Conservation (phyloP, 2,113 vertebrate species). For the Tachuris rubrigastra region DNA sequence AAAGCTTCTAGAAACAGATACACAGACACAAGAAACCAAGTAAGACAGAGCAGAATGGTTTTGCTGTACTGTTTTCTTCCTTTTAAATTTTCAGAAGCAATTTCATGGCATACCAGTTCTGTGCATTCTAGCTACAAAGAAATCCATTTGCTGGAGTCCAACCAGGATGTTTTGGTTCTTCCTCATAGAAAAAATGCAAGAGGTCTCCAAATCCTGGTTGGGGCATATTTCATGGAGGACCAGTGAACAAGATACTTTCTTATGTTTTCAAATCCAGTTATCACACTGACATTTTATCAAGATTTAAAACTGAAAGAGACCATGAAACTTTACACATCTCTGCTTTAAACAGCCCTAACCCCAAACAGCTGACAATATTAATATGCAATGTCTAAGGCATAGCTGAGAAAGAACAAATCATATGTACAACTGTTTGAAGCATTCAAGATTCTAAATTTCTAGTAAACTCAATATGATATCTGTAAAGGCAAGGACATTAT, state of each 20-base stretch:
- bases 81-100: not conserved
- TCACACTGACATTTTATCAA: not conserved
- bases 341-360: not conserved
- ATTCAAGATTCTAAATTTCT: not conserved
- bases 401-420: not conserved
- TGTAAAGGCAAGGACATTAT: not conserved
- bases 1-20: not conserved
- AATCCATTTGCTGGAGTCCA: not conserved
- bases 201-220: not conserved
- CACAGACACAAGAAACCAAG: not conserved
- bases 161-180: not conserved
- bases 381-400: not conserved
- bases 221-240: not conserved
- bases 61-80: not conserved
- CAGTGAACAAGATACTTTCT: not conserved
- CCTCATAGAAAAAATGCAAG: fast-evolving
- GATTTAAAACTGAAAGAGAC: not conserved
- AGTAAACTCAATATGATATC: not conserved
- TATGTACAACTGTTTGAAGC: not conserved
- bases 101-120: not conserved
- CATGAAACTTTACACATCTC: not conserved
- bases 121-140: not conserved
- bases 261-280: not conserved
- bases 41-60: not conserved
- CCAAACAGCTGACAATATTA: not conserved